These are phyloP conservation scores for Penaeus vannamei DNA, from an alignment of 1,140 invertebrate genomes.

Conservation along the genomic window DNA sequence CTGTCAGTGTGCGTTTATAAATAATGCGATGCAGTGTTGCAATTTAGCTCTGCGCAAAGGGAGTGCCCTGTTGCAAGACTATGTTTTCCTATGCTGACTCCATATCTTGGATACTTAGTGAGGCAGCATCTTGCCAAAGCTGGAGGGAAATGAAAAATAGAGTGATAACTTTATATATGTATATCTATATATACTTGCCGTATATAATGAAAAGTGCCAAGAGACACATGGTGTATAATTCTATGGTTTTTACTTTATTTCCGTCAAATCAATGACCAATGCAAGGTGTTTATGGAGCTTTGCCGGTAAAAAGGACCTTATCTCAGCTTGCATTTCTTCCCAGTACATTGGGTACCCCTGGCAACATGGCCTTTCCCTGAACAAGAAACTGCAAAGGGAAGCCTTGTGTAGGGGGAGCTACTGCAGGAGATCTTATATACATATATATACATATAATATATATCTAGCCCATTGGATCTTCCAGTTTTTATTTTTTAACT, in stretches of 20 bases:
- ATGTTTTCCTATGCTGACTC: constrained; percentile 38
- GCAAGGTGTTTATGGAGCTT: too few species aligned
- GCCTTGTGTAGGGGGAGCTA: background rate
- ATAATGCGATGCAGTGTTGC: background rate
- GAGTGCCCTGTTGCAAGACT: background rate
- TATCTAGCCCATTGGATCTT: constrained; percentile 51
- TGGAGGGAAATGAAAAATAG: background rate
- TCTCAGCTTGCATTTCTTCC: too few species aligned
- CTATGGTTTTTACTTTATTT: constrained; percentile 4
- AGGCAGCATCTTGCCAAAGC: constrained; percentile 5
- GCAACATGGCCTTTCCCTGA: too few species aligned
- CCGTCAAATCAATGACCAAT: too few species aligned
- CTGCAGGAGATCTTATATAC: background rate
- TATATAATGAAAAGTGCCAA: constrained; percentile 38
- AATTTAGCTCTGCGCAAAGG: background rate
- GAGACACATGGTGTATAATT: constrained; percentile 28
- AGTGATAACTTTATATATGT: constrained; percentile 28
- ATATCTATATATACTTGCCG: constrained; percentile 18
- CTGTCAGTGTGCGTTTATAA: constrained; percentile 25
- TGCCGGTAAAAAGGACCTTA: too few species aligned
- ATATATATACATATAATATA: constrained; percentile 24
- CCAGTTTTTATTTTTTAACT: constrained; percentile 37
- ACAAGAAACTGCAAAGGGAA: background rate
- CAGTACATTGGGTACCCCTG: too few species aligned
- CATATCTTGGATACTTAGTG: background rate